A percentile compares a stretch with the other conserved stretches of the same genome.
phyloP scores from a whole-genome alignment of 2,888 invertebrate species.

The Erannis defoliaria region DNA sequence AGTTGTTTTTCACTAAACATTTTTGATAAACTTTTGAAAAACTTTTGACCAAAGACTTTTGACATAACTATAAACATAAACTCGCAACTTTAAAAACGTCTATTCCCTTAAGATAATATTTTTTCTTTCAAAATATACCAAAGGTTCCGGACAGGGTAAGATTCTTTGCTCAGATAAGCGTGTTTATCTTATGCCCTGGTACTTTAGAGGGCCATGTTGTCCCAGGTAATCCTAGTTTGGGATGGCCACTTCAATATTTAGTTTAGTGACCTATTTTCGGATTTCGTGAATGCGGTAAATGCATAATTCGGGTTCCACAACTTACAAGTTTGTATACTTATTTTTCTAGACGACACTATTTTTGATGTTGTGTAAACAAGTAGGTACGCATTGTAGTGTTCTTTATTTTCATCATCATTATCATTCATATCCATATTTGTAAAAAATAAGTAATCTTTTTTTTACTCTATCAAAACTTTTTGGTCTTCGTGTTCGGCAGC shows the following conservation, averaged over 20 bases:
- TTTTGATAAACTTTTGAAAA: no score
- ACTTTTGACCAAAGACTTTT: neutral
- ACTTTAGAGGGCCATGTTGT: slow-evolving; percentile 45
- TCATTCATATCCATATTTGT: no score
- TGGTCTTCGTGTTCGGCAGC: no score
- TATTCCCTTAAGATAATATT: slow-evolving; percentile 12
- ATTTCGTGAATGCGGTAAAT: slow-evolving; percentile 7
- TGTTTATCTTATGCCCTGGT: slow-evolving; percentile 50
- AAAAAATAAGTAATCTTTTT: no score
- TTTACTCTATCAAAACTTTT: no score
- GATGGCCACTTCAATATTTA: slow-evolving; percentile 32
- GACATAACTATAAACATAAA: neutral
- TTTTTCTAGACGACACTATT: no score
- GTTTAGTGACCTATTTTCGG: slow-evolving; percentile 12
- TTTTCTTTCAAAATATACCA: slow-evolving; percentile 25
- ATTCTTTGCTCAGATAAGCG: slow-evolving; percentile 49
- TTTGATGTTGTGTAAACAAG: no score
- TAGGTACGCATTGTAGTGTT: no score
- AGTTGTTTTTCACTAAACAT: neutral
- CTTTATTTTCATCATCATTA: no score
- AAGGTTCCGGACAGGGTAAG: slow-evolving; percentile 35
- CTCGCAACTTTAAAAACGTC: slow-evolving; percentile 5
- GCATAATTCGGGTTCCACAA: slow-evolving; percentile 4
- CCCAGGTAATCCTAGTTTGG: slow-evolving; percentile 53
- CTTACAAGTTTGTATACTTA: neutral